These are phyloP conservation scores for Mythimna loreyi DNA, from an alignment of 2,888 invertebrate species.

Conservation along the genomic window DNA sequence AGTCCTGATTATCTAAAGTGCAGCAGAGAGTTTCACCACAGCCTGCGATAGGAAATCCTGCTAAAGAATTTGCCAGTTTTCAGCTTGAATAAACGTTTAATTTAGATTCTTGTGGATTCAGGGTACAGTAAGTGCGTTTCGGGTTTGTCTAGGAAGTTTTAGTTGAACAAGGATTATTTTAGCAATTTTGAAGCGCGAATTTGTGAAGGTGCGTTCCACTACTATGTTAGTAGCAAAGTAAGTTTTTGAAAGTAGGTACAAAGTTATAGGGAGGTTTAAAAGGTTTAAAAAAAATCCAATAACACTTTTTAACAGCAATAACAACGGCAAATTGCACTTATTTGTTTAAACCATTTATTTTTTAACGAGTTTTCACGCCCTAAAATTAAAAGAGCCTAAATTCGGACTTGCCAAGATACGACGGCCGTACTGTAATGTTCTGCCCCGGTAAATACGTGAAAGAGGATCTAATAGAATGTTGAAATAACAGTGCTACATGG, in stretches of 20 bases:
- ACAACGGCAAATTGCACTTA: too few species aligned
- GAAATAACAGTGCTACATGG: too few species aligned
- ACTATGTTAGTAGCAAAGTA: neutral
- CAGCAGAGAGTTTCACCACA: conserved; percentile 37
- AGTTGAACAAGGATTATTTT: neutral
- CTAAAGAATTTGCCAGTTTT: conserved; percentile 35
- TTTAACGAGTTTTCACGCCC: too few species aligned
- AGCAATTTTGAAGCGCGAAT: neutral
- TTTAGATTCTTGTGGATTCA: conserved; percentile 30
- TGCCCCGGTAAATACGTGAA: neutral
- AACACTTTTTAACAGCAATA: too few species aligned
- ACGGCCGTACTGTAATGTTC: too few species aligned
- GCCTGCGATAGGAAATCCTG: conserved; percentile 18
- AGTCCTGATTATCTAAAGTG: conserved; percentile 72
- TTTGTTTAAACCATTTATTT: too few species aligned
- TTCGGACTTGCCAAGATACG: too few species aligned
- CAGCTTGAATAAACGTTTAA: conserved; percentile 34
- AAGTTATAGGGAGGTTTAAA: too few species aligned
- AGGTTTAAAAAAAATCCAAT: too few species aligned
- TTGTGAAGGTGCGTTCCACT: neutral
- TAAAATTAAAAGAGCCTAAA: too few species aligned
- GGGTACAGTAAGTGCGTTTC: neutral
- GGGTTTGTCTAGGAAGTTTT: conserved; percentile 20
- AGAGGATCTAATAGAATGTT: too few species aligned
- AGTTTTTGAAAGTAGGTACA: neutral